Percentiles rank a stretch among this genome's conserved stretches.
These are phyloP conservation scores for Nymphalis urticae DNA, from an alignment of 2,888 invertebrate genomes.

Conservation along the genomic window DNA sequence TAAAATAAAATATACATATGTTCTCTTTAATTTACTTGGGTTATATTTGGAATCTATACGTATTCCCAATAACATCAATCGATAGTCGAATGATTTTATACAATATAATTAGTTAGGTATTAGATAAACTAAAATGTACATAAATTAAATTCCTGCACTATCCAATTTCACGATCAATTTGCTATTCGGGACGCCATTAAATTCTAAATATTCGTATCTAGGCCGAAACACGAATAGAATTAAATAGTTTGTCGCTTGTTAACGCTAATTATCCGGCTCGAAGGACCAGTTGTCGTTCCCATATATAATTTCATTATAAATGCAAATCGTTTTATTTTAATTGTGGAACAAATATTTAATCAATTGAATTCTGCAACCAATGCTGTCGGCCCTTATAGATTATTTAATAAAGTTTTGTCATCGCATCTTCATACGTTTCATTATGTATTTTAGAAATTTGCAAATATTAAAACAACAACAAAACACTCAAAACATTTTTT, in stretches of 20 bases:
- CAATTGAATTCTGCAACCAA: conserved; percentile 11
- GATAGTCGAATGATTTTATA: background rate
- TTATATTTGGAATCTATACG: background rate
- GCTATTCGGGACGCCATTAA: conserved; percentile 31
- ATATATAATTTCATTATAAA: conserved; percentile 44
- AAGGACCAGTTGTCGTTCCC: conserved; percentile 41
- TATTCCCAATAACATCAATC: background rate
- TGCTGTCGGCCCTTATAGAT: conserved; percentile 11
- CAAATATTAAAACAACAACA: too few relatives aligned
- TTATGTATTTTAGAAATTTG: too few relatives aligned
- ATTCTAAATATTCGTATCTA: conserved; percentile 37
- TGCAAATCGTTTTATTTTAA: conserved; percentile 33
- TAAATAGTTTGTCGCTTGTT: conserved; percentile 43
- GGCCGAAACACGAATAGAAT: conserved; percentile 33
- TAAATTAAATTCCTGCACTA: conserved; percentile 24
- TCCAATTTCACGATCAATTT: conserved; percentile 39
- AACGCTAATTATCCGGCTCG: conserved; percentile 45
- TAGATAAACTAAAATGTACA: conserved; percentile 19
- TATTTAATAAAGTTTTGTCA: background rate
- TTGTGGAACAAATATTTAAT: conserved; percentile 29
- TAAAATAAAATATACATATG: too few relatives aligned
- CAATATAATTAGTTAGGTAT: conserved; percentile 1
- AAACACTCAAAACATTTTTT: too few relatives aligned
- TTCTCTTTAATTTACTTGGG: too few relatives aligned
- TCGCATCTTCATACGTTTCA: background rate